These are phyloP conservation scores for Pyrrhia umbra DNA, from an alignment of 2,888 invertebrate species.

Conservation along the genomic window DNA sequence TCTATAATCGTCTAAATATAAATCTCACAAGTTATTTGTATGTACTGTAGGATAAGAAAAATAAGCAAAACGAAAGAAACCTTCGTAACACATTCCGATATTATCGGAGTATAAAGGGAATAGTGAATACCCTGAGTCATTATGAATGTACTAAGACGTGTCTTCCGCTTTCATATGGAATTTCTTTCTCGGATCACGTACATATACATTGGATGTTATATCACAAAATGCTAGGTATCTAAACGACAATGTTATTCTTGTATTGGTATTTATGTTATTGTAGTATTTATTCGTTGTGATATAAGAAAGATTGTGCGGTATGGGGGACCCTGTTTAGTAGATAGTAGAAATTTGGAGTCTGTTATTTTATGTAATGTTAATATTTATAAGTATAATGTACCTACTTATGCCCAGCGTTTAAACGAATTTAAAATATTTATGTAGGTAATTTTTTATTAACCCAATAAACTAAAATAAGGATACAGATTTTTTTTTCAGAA, in stretches of 20 bases:
- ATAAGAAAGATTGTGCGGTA: conserved; percentile 3
- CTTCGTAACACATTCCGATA: conserved; percentile 18
- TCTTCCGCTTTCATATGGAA: conserved; percentile 53
- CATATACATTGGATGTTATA: conserved; percentile 50
- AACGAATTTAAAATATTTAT: too few relatives aligned
- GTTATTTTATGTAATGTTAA: not conserved
- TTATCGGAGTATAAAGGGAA: conserved; percentile 60
- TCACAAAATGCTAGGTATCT: conserved; percentile 27
- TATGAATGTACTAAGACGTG: conserved; percentile 55
- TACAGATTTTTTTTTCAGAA: too few relatives aligned
- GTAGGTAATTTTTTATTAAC: too few relatives aligned
- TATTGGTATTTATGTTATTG: conserved; percentile 35
- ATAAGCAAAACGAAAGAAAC: conserved; percentile 23
- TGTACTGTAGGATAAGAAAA: not conserved
- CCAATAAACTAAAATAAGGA: too few relatives aligned
- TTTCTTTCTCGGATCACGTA: conserved; percentile 64
- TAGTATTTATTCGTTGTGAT: conserved; percentile 20
- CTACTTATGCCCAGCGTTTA: too few relatives aligned
- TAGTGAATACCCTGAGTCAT: conserved; percentile 56
- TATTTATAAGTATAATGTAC: too few relatives aligned
- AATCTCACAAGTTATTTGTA: too few relatives aligned
- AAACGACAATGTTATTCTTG: conserved; percentile 18
- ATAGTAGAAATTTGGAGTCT: not conserved
- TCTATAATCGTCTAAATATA: too few relatives aligned
- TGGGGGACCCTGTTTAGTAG: not conserved